Percentiles rank a stretch among this genome's conserved stretches.
These are phyloP conservation scores for Drosophila rhopaloa DNA, from an alignment of 1,140 invertebrate genomes.

Conservation along the genomic window DNA sequence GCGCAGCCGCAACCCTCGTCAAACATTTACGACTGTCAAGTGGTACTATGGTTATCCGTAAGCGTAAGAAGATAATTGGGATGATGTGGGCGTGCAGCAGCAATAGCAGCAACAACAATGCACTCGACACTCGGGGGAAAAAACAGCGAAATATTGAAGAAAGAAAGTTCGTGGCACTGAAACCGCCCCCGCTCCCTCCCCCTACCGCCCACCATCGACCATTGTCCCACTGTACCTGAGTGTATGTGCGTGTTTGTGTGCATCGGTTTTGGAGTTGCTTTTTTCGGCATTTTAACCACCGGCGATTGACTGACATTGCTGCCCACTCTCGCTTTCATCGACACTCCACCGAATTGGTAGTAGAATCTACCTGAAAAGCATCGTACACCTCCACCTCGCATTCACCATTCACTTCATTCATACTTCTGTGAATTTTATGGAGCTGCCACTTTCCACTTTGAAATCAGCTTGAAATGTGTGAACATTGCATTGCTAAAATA, in stretches of 20 bases:
- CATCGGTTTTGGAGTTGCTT: constrained; percentile 43
- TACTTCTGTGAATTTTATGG: constrained; percentile 35
- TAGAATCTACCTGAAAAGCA: constrained; percentile 62
- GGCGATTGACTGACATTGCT: constrained; percentile 47
- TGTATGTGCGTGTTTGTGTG: constrained; percentile 2
- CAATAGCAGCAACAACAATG: constrained; percentile 39
- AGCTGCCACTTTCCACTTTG: constrained; percentile 44
- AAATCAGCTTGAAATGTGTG: constrained; percentile 18
- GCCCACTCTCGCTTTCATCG: constrained; percentile 76
- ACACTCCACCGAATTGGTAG: constrained; percentile 8
- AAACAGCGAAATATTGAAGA: constrained; percentile 57
- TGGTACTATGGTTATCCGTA: neutral
- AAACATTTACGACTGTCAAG: constrained; percentile 39
- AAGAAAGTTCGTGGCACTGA: constrained; percentile 69
- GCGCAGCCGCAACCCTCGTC: constrained; percentile 27
- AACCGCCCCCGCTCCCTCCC: constrained; percentile 13
- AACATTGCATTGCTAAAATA: neutral
- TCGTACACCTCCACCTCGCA: constrained; percentile 3
- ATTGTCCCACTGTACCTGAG: constrained; percentile 41
- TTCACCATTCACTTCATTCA: constrained; percentile 42
- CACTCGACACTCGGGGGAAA: constrained; percentile 43
- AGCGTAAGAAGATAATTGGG: constrained; percentile 44
- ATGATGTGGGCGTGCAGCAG: constrained; percentile 56
- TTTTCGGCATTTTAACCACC: constrained; percentile 33
- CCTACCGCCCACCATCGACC: constrained; percentile 24